Evolutionary conservation across 2,113 vertebrate species (phyloP).

Genomic region (Mesoclemmys tuberculata): DNA sequence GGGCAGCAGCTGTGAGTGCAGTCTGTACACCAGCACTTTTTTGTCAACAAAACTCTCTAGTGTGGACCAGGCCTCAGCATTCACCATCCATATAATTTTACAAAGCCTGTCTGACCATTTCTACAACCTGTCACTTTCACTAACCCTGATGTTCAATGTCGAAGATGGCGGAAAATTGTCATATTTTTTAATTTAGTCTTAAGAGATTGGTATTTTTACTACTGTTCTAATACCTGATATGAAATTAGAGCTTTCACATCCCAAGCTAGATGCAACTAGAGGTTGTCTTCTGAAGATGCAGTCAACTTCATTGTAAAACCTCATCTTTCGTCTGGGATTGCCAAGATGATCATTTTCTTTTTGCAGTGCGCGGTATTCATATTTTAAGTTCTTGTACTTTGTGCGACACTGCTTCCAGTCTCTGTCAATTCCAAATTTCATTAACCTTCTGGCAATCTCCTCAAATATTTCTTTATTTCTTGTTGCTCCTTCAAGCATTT

Average conservation of each 20-base stretch:
- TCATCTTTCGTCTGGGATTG: conserved; percentile 83
- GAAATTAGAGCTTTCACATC: conserved; percentile 56
- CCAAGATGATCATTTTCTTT: conserved; percentile 81
- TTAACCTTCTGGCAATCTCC: conserved; percentile 85
- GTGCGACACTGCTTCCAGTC: conserved; percentile 92
- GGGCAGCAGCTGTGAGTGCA: too few relatives aligned
- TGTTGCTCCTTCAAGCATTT: conserved; percentile 87
- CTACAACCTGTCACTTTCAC: background rate
- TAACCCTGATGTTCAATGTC: background rate
- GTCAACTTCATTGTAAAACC: conserved; percentile 90
- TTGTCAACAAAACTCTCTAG: too few relatives aligned
- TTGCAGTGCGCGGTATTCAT: conserved; percentile 87
- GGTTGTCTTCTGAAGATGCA: conserved; percentile 79
- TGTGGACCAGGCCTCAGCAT: background rate
- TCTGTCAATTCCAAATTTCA: conserved; percentile 86
- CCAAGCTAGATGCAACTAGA: conserved; percentile 37
- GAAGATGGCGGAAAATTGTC: background rate
- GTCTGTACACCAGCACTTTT: too few relatives aligned
- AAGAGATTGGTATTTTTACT: background rate
- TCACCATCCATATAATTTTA: background rate
- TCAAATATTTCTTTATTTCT: conserved; percentile 92
- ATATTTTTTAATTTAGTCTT: background rate
- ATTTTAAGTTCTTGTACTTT: conserved; percentile 93
- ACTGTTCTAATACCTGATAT: conserved; percentile 35
- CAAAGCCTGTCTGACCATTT: background rate